These are phyloP conservation scores for Sorex araneus DNA, from an alignment of 2,113 vertebrate species.

Conservation along the genomic window DNA sequence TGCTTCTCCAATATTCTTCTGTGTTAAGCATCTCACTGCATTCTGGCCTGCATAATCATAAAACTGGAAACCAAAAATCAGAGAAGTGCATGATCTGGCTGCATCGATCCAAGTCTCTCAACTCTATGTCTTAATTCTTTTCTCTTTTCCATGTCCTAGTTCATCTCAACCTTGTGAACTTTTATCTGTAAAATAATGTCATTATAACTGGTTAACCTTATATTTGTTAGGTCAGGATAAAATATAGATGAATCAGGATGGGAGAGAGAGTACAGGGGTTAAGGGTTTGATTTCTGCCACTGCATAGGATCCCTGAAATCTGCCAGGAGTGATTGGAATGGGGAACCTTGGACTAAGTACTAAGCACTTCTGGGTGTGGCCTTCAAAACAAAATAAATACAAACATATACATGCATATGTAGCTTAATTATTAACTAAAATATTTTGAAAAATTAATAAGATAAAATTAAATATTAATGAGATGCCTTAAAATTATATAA, in stretches of 20 bases:
- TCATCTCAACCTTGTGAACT: background rate
- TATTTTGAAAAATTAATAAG: background rate
- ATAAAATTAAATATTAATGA: constrained; percentile 26
- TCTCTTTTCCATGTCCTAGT: background rate
- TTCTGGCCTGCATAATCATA: background rate
- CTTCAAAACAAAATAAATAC: too few species aligned
- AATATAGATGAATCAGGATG: background rate
- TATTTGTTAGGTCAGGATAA: background rate
- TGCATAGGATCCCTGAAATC: too few species aligned
- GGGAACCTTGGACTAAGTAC: too few species aligned
- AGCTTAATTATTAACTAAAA: background rate
- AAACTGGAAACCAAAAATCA: background rate
- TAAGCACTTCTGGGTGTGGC: too few species aligned
- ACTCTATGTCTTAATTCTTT: background rate
- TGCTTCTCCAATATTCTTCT: background rate
- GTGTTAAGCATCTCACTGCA: background rate
- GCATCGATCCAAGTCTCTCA: background rate
- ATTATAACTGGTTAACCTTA: background rate
- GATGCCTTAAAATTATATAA: constrained; percentile 11
- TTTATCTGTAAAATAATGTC: background rate
- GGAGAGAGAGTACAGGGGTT: too few species aligned
- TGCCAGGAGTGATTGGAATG: too few species aligned
- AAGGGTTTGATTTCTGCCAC: too few species aligned
- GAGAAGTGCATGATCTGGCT: background rate
- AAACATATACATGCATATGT: too few species aligned